These are phyloP conservation scores for Dallia pectoralis DNA, from an alignment of 2,797 vertebrate species.

Conservation along the genomic window DNA sequence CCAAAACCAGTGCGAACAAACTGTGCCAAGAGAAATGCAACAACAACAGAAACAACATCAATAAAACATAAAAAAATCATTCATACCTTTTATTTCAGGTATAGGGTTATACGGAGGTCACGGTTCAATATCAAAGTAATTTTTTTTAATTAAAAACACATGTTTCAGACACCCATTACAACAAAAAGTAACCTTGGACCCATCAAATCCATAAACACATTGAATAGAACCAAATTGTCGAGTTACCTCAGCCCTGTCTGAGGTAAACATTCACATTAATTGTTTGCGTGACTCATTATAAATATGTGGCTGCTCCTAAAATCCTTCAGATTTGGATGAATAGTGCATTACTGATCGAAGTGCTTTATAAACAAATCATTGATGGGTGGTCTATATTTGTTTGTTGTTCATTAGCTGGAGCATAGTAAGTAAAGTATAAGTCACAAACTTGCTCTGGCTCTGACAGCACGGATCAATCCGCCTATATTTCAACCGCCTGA, in stretches of 20 bases:
- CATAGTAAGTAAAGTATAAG: constrained; percentile 34
- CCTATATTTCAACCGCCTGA: constrained; percentile 45
- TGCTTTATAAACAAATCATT: constrained; percentile 63
- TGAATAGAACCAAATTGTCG: constrained; percentile 5
- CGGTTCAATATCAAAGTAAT: not conserved
- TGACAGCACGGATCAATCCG: constrained; percentile 26
- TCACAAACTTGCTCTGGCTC: constrained; percentile 9
- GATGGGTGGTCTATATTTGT: constrained; percentile 3
- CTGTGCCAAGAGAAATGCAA: constrained; percentile 63
- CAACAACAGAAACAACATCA: constrained; percentile 32
- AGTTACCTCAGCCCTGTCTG: not conserved
- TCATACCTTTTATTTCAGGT: constrained; percentile 1
- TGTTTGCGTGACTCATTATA: constrained; percentile 31
- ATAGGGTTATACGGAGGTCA: not conserved
- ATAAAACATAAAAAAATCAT: not conserved
- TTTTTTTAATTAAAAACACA: not conserved
- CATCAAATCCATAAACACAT: not conserved
- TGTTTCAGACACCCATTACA: not conserved
- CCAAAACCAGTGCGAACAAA: constrained; percentile 69
- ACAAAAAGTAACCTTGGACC: not conserved
- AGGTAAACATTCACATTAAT: constrained; percentile 26
- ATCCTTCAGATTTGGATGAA: constrained; percentile 25
- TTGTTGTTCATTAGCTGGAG: constrained; percentile 32
- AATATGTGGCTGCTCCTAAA: constrained; percentile 36
- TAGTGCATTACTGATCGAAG: constrained; percentile 70